Evolutionary conservation across 2,797 vertebrate species (phyloP).

Genomic region (Neopelma chrysocephalum): DNA sequence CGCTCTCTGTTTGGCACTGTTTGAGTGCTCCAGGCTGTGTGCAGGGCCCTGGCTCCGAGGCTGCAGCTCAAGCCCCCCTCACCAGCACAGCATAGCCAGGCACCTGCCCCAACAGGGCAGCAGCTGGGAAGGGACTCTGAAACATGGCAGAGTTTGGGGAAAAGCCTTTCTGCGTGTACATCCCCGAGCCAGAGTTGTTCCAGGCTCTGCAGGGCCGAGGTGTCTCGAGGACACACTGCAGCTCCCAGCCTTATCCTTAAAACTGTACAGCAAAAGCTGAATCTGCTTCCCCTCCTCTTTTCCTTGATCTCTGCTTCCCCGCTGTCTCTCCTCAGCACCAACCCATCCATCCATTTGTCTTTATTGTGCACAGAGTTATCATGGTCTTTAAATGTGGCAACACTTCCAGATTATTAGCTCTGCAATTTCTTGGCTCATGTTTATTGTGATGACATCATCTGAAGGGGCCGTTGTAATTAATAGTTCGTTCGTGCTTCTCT

Average conservation of each 20-base stretch:
- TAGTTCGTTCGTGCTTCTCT: neutral
- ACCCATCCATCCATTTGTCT: neutral
- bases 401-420: constrained; percentile 29
- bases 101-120: neutral
- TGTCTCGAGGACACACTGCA: neutral
- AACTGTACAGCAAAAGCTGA: neutral
- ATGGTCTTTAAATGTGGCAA: neutral
- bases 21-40: fast-evolving
- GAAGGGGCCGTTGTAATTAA: constrained; percentile 24
- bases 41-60: fast-evolving
- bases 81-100: neutral
- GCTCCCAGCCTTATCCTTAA: neutral
- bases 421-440: neutral
- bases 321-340: neutral
- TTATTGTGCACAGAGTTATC: neutral
- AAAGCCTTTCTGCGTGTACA: fast-evolving
- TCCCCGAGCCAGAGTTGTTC: neutral
- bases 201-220: neutral
- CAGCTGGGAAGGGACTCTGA: neutral
- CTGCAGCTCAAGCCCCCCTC: neutral
- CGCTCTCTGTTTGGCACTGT: neutral
- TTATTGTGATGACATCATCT: constrained; percentile 13
- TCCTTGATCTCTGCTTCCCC: neutral
- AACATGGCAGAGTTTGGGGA: neutral
- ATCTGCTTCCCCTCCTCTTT: neutral